Base-by-base conservation (phyloP, 2,888 invertebrate genomes). In the Caradrina clavipalpis region DNA sequence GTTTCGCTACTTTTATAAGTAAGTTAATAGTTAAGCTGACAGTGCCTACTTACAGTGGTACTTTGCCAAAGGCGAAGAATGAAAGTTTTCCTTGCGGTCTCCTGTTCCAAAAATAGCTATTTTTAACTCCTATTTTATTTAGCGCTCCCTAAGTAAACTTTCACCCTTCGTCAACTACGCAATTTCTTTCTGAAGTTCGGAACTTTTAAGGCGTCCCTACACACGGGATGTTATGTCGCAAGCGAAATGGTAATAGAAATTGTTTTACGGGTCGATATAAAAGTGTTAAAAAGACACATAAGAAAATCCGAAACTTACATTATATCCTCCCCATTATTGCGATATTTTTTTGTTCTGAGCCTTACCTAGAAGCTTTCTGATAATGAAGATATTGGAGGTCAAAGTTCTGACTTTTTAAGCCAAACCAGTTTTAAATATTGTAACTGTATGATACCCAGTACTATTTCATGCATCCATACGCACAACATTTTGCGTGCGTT, bases 1-100 rank as follows among this genome's bases (percentile, higher is more conserved):
- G 13, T 64, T 70, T 73, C n/a, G 39, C 17, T 19, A 73, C 39
- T 39, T 54, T 64, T 42, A 47, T 1, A 42, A 70, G n/a, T 73
- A 54, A 42, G 63, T 47, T 69, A 49, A 21, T 15, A 62, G 62
- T n/a, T 42, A 54, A 42, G 47, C 49, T 64, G 42, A 35, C 1
- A 10, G 11, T 39, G 7, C 39, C 39, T 11, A 11, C n/a, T n/a
- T n/a, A n/a, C n/a, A n/a, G n/a, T n/a, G 39, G n/a, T 31, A 64
- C 26, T 47, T 53, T 53, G 53, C 47, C 64, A 19, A 47, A 47
- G 22, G 19, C 22, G 21, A 42, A 31, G 54, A 35, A 64, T 64
- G 22, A 22, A 72, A 31, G 47, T 19, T 73, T 35, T 54, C 51
- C 31, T 15, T 64, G 21, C 8, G 3, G 39, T 58, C 47, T 21